phyloP scores from a whole-genome alignment of 1,140 invertebrate genomes.

The Atopsyche davidsoni region DNA sequence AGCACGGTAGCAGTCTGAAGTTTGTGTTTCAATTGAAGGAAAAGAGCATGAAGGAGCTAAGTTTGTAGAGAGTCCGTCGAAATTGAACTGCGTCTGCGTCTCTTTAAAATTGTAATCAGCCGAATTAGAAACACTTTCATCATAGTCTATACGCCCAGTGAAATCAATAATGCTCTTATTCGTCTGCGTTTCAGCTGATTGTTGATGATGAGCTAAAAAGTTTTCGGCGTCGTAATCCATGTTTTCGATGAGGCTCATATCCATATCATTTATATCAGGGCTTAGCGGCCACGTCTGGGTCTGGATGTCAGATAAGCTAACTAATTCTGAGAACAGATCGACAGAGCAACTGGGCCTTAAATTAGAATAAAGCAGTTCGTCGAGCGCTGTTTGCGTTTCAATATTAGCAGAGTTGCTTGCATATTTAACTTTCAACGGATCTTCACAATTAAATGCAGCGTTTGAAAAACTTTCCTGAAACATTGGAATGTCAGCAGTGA shows the following conservation, averaged over 20 bases:
- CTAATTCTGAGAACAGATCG: conserved; percentile 15
- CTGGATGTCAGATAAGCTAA: conserved; percentile 17
- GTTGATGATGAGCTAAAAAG: no score
- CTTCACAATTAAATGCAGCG: no score
- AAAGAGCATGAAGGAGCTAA: not conserved
- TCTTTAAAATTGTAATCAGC: conserved; percentile 13
- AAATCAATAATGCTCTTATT: not conserved
- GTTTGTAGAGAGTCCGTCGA: conserved; percentile 9
- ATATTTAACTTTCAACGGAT: no score
- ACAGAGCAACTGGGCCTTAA: not conserved
- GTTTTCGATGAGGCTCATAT: not conserved
- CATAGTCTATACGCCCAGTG: not conserved
- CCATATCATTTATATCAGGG: not conserved
- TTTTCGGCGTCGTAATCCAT: not conserved
- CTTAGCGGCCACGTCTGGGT: conserved; percentile 14
- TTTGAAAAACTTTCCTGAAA: no score
- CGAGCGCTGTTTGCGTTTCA: conserved; percentile 21
- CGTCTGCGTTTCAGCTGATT: conserved; percentile 19
- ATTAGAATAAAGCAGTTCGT: conserved; percentile 17
- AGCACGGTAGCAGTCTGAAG: not conserved
- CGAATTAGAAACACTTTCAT: not conserved
- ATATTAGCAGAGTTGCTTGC: conserved; percentile 10
- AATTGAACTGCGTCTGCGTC: conserved; percentile 11
- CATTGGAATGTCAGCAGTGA: no score
- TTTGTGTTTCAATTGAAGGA: conserved; percentile 4